phyloP scores from a whole-genome alignment of 1,140 invertebrate genomes.

The Drosophila gunungcola region DNA sequence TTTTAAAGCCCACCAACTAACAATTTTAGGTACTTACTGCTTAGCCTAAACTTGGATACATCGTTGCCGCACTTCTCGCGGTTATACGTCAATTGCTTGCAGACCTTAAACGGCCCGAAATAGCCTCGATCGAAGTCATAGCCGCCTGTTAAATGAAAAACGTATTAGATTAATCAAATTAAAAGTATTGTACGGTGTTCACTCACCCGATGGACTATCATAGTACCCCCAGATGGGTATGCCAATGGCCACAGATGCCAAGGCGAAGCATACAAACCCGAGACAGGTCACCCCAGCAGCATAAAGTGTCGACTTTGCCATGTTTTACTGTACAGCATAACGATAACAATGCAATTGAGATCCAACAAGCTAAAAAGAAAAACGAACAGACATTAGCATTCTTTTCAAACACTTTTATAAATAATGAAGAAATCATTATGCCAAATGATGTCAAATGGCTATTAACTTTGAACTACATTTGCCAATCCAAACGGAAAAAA shows the following conservation, averaged over 20 bases:
- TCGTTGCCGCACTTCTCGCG: slow-evolving; percentile 92
- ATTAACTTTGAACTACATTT: slow-evolving; percentile 41
- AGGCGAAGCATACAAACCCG: slow-evolving; percentile 91
- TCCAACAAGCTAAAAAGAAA: slow-evolving; percentile 42
- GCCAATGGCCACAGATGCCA: slow-evolving; percentile 90
- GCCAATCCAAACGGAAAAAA: slow-evolving; percentile 1
- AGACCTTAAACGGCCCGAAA: slow-evolving; percentile 93
- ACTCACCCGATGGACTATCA: slow-evolving; percentile 86
- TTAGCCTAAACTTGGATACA: slow-evolving; percentile 91
- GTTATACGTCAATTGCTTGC: slow-evolving; percentile 92
- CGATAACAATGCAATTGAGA: slow-evolving; percentile 60
- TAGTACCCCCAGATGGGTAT: slow-evolving; percentile 93
- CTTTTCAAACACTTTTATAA: slow-evolving; percentile 15
- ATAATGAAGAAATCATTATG: slow-evolving; percentile 4
- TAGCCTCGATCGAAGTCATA: slow-evolving; percentile 89
- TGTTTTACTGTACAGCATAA: slow-evolving; percentile 81
- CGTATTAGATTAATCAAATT: slow-evolving; percentile 74
- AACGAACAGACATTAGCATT: slow-evolving; percentile 6
- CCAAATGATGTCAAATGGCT: slow-evolving; percentile 36
- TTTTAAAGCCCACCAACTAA: no score
- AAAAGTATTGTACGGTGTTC: slow-evolving; percentile 24
- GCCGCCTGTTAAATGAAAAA: slow-evolving; percentile 50
- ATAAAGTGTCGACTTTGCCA: slow-evolving; percentile 87
- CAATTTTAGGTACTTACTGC: slow-evolving; percentile 87
- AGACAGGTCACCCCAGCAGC: slow-evolving; percentile 90